phyloP scores from a whole-genome alignment of 2,888 invertebrate species.

The Hecatera dysodea region DNA sequence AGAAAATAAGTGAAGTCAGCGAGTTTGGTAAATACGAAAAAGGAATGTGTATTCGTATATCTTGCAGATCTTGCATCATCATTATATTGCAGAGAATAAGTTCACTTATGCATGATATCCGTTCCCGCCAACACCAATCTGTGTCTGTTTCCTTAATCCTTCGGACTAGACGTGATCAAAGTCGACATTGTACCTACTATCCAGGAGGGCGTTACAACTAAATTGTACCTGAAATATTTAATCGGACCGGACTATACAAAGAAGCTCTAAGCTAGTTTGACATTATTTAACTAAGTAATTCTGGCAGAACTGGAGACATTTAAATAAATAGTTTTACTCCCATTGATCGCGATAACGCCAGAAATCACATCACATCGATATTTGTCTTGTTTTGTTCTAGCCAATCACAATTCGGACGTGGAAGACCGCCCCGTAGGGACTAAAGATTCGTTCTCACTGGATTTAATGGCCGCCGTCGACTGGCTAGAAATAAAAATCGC shows the following conservation, averaged over 20 bases:
- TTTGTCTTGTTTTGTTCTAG: conserved; percentile 57
- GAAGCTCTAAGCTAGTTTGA: conserved; percentile 3
- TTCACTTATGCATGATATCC: conserved; percentile 3
- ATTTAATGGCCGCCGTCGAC: conserved; percentile 74
- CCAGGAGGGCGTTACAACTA: neutral
- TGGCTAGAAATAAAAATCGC: conserved; percentile 82
- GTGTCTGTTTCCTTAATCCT: neutral
- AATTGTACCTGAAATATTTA: conserved; percentile 27
- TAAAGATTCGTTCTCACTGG: conserved; percentile 65
- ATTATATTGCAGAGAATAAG: neutral
- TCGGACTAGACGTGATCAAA: neutral
- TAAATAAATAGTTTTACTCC: neutral
- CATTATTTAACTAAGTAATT: neutral
- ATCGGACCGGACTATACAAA: neutral
- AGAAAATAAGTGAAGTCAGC: conserved; percentile 48
- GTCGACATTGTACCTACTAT: neutral
- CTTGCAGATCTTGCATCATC: neutral
- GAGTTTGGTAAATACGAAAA: conserved; percentile 17
- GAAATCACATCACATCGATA: conserved; percentile 56
- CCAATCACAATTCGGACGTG: conserved; percentile 58
- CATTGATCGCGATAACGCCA: conserved; percentile 8
- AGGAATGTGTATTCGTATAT: neutral
- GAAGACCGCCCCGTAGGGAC: conserved; percentile 64
- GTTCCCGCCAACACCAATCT: conserved; percentile 15
- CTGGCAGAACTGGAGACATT: neutral